These are phyloP conservation scores for Alouatta palliata DNA, from an alignment of 2,113 vertebrate species.

Conservation along the genomic window DNA sequence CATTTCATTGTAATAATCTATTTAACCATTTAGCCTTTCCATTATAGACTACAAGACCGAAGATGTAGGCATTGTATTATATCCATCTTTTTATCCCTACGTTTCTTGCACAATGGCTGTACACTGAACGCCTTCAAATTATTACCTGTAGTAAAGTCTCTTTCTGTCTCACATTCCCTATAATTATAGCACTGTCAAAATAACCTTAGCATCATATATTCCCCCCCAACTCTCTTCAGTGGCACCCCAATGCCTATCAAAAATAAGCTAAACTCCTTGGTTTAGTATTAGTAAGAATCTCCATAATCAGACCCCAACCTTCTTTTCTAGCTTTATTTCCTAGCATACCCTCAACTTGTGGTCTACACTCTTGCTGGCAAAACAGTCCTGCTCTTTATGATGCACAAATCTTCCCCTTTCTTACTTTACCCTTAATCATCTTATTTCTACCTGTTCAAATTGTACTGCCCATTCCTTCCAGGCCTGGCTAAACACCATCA, in stretches of 20 bases:
- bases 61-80: background rate
- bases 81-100: background rate
- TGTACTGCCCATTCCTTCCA: background rate
- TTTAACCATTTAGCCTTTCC: background rate
- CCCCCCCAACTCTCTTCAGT: background rate
- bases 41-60: background rate
- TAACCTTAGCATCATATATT: background rate
- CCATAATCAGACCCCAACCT: background rate
- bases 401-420: background rate
- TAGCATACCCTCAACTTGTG: background rate
- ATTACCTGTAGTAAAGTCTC: background rate
- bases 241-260: background rate
- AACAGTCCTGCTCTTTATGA: background rate
- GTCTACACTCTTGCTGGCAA: background rate
- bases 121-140: constrained; percentile 25
- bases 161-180: background rate
- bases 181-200: constrained; percentile 3
- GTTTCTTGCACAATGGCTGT: background rate
- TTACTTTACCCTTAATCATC: background rate
- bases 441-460: background rate
- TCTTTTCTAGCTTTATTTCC: background rate
- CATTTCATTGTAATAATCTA: background rate
- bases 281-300: background rate
- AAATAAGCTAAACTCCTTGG: constrained; percentile 4
- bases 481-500: background rate